Percentiles rank a stretch among this genome's conserved stretches.
Evolutionary conservation across 2,888 invertebrate species (phyloP).

Genomic region (Pantelozetes paolii): DNA sequence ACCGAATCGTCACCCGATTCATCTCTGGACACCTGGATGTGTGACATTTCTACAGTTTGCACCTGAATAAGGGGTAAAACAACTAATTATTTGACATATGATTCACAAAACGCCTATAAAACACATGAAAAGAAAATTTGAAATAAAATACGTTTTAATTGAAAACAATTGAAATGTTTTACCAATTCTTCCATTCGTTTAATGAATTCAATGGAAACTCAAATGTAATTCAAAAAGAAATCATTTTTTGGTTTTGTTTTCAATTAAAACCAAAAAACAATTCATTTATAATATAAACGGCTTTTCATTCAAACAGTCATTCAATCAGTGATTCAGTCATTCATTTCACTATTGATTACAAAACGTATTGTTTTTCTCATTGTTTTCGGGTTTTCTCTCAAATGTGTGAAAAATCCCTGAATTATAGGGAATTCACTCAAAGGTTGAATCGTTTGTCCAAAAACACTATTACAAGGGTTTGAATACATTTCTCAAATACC

Average conservation of each 20-base stretch:
- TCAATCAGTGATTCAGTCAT: too few relatives aligned
- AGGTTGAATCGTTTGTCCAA: too few relatives aligned
- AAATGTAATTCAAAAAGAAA: not conserved
- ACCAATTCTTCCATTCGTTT: slow-evolving; percentile 33
- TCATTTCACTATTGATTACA: too few relatives aligned
- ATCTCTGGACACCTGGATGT: slow-evolving; percentile 19
- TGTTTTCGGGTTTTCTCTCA: too few relatives aligned
- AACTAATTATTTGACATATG: not conserved
- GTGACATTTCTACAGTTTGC: slow-evolving; percentile 33
- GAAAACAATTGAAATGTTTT: not conserved
- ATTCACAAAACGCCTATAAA: not conserved
- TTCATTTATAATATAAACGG: too few relatives aligned
- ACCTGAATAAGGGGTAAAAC: not conserved
- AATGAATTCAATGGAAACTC: not conserved
- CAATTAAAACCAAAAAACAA: not conserved
- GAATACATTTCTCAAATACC: too few relatives aligned
- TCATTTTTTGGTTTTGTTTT: not conserved
- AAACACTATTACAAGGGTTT: too few relatives aligned
- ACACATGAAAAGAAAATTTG: not conserved
- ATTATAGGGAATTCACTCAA: too few relatives aligned
- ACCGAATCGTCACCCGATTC: not conserved
- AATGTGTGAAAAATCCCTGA: too few relatives aligned
- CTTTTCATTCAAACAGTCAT: too few relatives aligned
- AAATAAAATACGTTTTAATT: slow-evolving; percentile 3
- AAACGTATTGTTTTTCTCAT: too few relatives aligned